Conservation (phyloP, 2,888 invertebrate species). For the Volucella zonaria region DNA sequence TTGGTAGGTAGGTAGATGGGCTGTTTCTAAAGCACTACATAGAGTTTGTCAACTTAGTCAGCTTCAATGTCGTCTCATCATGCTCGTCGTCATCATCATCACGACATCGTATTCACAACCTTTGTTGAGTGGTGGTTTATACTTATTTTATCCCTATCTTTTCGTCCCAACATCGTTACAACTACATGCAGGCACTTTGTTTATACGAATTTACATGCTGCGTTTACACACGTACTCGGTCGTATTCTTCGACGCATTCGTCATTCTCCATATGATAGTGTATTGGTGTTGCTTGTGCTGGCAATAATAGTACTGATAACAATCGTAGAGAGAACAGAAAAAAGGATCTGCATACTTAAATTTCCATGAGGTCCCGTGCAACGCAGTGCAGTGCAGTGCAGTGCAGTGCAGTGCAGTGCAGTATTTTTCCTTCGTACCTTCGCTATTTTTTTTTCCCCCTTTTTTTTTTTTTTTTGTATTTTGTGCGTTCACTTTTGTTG, state of each 20-base stretch:
- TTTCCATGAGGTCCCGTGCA: slow-evolving; percentile 28
- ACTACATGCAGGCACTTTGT: neutral
- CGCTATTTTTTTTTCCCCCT: neutral
- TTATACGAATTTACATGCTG: slow-evolving; percentile 1
- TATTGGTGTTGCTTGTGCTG: slow-evolving; percentile 18
- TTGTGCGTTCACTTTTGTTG: slow-evolving; percentile 30
- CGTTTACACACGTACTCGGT: neutral
- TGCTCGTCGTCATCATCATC: too few species aligned
- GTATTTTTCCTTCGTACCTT: neutral
- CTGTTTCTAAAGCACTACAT: too few species aligned
- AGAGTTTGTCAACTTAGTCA: too few species aligned
- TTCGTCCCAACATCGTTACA: neutral
- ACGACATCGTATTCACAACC: too few species aligned
- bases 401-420: neutral
- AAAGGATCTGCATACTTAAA: slow-evolving; percentile 46
- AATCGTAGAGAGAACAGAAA: slow-evolving; percentile 36
- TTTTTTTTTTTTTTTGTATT: slow-evolving; percentile 1
- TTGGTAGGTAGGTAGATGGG: too few species aligned
- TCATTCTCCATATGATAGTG: neutral
- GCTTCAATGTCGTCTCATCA: too few species aligned
- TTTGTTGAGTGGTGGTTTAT: slow-evolving; percentile 12
- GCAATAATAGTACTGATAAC: slow-evolving; percentile 43
- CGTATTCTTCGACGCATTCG: slow-evolving; percentile 1
- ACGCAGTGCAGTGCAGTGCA: neutral
- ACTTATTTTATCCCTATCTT: slow-evolving; percentile 2